phyloP scores from a whole-genome alignment of 2,888 invertebrate genomes.

The Sclerodermus sp. region DNA sequence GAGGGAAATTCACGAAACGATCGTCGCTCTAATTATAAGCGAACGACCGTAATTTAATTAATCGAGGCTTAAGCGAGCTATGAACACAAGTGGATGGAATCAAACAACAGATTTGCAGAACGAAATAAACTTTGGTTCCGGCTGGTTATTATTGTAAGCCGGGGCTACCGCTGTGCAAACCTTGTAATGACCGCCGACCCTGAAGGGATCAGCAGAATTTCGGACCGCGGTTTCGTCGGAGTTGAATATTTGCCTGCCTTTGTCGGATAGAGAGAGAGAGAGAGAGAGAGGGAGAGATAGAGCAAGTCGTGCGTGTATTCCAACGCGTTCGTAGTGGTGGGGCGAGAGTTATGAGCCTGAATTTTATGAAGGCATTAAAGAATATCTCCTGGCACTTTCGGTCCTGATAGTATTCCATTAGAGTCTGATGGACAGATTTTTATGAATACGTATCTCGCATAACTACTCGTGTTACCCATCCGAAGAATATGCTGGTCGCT shows the following conservation, averaged over 20 bases:
- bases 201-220: slow-evolving; percentile 41
- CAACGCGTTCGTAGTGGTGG: slow-evolving; percentile 10
- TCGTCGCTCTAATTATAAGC: no score
- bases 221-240: slow-evolving; percentile 31
- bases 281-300: no score
- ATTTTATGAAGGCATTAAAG: slow-evolving; percentile 39
- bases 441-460: background rate
- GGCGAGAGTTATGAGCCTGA: slow-evolving; percentile 26
- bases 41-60: slow-evolving; percentile 17
- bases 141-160: slow-evolving; percentile 30
- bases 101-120: slow-evolving; percentile 27
- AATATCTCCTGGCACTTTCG: slow-evolving; percentile 31
- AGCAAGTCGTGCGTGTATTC: slow-evolving; percentile 9
- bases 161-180: slow-evolving; percentile 25
- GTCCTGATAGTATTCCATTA: slow-evolving; percentile 26
- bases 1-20: no score
- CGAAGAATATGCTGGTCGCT: background rate
- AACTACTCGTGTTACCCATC: background rate
- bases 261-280: slow-evolving; percentile 12
- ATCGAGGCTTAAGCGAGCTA: slow-evolving; percentile 12
- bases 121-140: slow-evolving; percentile 23
- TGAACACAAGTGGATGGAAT: slow-evolving; percentile 19
- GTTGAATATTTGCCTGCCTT: slow-evolving; percentile 41
- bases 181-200: slow-evolving; percentile 37
- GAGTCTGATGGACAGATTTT: slow-evolving; percentile 22